A percentile compares a stretch with the other conserved stretches of the same genome.
Evolutionary conservation across 2,797 vertebrate genomes (phyloP).

Genomic region (Lacerta agilis): DNA sequence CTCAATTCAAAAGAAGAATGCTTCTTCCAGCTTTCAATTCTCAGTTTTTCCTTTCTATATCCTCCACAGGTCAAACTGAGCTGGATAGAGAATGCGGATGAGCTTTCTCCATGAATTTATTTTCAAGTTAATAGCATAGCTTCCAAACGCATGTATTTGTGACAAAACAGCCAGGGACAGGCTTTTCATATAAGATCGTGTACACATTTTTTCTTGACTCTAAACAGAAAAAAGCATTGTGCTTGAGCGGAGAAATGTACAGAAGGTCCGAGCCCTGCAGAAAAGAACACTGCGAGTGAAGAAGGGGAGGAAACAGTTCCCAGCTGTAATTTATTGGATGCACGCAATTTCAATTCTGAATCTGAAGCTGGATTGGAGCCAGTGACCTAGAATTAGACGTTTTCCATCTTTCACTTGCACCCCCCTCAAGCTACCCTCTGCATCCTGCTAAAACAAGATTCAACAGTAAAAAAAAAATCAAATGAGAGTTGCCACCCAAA

Average conservation of each 20-base stretch:
- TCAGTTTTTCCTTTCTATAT: not conserved
- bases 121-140: not conserved
- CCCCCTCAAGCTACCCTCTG: not conserved
- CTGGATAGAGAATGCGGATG: not conserved
- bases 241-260: not conserved
- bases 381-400: constrained; percentile 27
- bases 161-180: not conserved
- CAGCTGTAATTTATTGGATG: constrained; percentile 8
- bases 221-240: not conserved
- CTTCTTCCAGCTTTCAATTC: not conserved
- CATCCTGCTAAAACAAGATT: not conserved
- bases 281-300: not conserved
- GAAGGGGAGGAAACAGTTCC: not conserved
- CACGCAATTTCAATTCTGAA: not conserved
- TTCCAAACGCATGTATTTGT: not conserved
- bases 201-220: not conserved
- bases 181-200: not conserved
- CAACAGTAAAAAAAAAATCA: constrained; percentile 2
- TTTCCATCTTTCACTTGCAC: not conserved
- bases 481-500: not conserved
- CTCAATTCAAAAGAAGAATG: not conserved
- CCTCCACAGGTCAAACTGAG: not conserved
- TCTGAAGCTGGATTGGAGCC: not conserved
- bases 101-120: not conserved
- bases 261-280: not conserved